Base-by-base conservation (phyloP, 1,140 invertebrate species). In the Solenopsis invicta region DNA sequence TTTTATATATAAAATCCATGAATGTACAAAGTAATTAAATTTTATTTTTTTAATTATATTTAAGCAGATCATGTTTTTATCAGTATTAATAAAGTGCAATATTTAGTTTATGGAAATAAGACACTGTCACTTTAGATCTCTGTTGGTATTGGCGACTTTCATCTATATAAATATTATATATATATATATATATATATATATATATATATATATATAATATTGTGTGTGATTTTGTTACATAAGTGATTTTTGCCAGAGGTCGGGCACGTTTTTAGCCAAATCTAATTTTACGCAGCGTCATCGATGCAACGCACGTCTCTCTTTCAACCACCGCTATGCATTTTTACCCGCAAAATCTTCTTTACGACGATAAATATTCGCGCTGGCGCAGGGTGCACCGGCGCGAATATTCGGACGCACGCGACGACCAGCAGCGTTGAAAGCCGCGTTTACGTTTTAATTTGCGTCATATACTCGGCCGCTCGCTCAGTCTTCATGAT, bases 261-360 rank as follows among this genome's bases (percentile, higher is more conserved):
- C n/a, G 59, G 29, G 45, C 45, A 34, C 13, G 80, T n/a, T 59
- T 41, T 74, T 48, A 74, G 52, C 69, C 67, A 24, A 74, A 74
- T 82, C 54, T 82, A 74, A 82, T 84, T 84, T 84, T 62, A 45
- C 54, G 54, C n/a, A 18, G 41, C 24, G 16, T 62, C 69, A 74
- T 74, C 56, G 29, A 74, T 74, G 80, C 80, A 54, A 69, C 1
- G 66, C 41, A 34, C 45, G 61, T 29, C 3, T 61, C 41, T 41
- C 41, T 48, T 41, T 72, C n/a, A 48, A 75, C 21, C 18, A 24
- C 21, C 4, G 54, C 24, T 54, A 41, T 69, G 10, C 64, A 50
- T 82, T 67, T 56, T 67, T 34, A 67, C 54, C 21, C 41, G 24
- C 54, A 74, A 61, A 61, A 84, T 75, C 69, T 74, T 10, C 41